Conservation (phyloP, 2,797 vertebrate genomes). For the Phataginus tetradactyla region DNA sequence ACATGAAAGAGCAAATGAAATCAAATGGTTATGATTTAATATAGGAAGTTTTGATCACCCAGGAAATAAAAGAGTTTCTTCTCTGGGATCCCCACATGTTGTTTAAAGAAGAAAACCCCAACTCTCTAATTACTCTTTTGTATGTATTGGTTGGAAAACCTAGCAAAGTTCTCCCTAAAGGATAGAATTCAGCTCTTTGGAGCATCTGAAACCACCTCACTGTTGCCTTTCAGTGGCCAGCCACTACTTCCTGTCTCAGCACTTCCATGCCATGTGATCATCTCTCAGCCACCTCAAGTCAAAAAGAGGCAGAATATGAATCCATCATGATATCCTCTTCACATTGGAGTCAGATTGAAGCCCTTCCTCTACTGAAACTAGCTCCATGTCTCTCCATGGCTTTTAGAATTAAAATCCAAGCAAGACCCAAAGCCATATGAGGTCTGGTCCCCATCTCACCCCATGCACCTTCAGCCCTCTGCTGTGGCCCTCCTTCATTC, state of each 20-base stretch:
- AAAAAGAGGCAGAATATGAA: not conserved
- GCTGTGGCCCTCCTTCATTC: not conserved
- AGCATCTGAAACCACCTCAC: not conserved
- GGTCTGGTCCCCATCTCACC: not conserved
- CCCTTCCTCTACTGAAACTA: not conserved
- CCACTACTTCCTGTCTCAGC: not conserved
- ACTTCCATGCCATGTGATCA: not conserved
- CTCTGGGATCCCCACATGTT: not conserved
- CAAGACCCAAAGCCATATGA: not conserved
- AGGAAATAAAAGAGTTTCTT: slow-evolving; percentile 3
- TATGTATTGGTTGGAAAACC: not conserved
- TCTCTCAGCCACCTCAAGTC: not conserved
- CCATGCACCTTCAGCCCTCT: not conserved
- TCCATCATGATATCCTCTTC: not conserved
- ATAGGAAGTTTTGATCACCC: not conserved
- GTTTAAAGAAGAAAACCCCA: slow-evolving; percentile 49
- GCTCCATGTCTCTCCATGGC: not conserved
- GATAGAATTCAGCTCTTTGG: not conserved
- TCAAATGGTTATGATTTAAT: slow-evolving; percentile 33
- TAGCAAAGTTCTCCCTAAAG: not conserved
- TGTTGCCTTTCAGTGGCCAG: not conserved
- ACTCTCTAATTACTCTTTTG: not conserved
- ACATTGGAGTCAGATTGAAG: not conserved
- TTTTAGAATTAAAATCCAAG: slow-evolving; percentile 1
- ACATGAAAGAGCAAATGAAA: slow-evolving; percentile 24